These are phyloP conservation scores for Pedetes capensis DNA, from an alignment of 2,113 vertebrate species.

Conservation along the genomic window DNA sequence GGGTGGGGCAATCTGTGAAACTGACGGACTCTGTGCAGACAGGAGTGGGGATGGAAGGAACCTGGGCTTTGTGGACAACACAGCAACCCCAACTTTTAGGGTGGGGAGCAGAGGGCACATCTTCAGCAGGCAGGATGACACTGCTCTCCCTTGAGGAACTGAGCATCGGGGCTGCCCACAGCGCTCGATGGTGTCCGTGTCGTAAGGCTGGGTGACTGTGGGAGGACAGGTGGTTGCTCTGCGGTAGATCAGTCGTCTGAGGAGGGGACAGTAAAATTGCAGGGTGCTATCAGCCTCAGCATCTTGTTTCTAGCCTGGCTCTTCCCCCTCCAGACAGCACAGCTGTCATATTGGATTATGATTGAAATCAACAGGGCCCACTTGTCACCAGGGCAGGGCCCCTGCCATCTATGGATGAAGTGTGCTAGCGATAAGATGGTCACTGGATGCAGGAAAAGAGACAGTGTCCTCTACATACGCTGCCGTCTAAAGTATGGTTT, in stretches of 20 bases:
- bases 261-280: not conserved
- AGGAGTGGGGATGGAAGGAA: not conserved
- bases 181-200: not conserved
- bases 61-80: not conserved
- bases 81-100: not conserved
- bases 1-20: not conserved
- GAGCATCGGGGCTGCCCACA: not conserved
- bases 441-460: not conserved
- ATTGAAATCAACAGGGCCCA: not conserved
- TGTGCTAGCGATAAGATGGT: not conserved
- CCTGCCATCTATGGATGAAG: not conserved
- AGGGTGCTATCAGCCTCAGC: slow-evolving; percentile 5
- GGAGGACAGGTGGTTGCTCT: not conserved
- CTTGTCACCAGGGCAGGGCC: not conserved
- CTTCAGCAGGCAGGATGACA: not conserved
- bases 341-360: slow-evolving; percentile 52
- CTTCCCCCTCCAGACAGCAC: not conserved
- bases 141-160: not conserved
- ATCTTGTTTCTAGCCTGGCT: not conserved
- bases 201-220: not conserved
- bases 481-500: not conserved
- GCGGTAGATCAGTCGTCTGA: not conserved
- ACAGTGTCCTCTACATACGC: not conserved
- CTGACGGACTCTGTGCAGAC: not conserved
- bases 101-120: not conserved